Evolutionary conservation across 2,797 vertebrate species (phyloP).

Genomic region (Melanotaenia maccullochi): DNA sequence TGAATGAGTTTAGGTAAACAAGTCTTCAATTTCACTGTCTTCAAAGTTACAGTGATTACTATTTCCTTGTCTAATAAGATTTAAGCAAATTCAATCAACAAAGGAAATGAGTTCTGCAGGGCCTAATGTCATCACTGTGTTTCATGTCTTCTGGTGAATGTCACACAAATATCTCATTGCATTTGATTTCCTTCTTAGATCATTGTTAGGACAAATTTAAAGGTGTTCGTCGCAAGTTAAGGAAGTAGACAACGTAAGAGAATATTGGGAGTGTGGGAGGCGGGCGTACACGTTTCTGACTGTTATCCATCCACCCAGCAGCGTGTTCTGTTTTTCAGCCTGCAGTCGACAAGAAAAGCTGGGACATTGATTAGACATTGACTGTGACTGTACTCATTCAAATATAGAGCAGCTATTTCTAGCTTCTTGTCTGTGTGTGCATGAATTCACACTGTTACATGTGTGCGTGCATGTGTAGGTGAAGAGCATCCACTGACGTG

Average conservation of each 20-base stretch:
- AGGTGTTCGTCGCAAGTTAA: conserved; percentile 13
- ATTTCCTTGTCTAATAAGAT: conserved; percentile 2
- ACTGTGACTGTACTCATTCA: conserved; percentile 75
- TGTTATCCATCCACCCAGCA: conserved; percentile 21
- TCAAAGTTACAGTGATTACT: conserved; percentile 17
- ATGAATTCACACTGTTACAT: not conserved
- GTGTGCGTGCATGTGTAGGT: conserved; percentile 36
- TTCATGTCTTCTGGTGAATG: conserved; percentile 24
- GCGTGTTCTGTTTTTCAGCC: conserved; percentile 38
- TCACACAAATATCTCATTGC: conserved; percentile 13
- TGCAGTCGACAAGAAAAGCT: conserved; percentile 43
- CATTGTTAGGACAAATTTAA: conserved; percentile 4
- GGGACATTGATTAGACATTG: conserved; percentile 74
- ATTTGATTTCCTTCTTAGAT: conserved; percentile 8
- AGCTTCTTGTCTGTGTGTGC: conserved; percentile 24
- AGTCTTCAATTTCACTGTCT: not conserved
- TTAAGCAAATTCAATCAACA: conserved; percentile 7
- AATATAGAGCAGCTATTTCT: conserved; percentile 80
- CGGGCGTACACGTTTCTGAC: not conserved
- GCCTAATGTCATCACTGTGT: conserved; percentile 1
- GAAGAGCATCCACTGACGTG: conserved; percentile 53
- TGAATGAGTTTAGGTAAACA: not conserved
- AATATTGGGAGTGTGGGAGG: not conserved
- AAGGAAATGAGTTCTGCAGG: not conserved
- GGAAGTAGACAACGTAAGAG: conserved; percentile 12